Conservation (phyloP, 64 coral and sea anemone genomes). For the Exaiptasia diaphana region DNA sequence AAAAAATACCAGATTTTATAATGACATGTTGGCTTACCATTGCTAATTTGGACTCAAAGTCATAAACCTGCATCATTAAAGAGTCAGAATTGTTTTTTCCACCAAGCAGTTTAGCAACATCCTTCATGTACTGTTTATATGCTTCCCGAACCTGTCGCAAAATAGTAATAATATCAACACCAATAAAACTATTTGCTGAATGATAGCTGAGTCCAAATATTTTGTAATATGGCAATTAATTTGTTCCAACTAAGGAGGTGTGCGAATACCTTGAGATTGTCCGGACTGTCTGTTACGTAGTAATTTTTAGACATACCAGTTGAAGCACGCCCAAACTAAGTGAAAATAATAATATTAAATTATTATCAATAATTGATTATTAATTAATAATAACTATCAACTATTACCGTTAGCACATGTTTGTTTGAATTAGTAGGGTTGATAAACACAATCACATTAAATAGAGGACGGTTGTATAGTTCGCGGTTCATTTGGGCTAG, state of each 20-base stretch:
- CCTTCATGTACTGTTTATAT: slow-evolving; percentile 56
- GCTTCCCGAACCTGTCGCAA: slow-evolving; percentile 28
- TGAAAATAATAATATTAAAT: neutral
- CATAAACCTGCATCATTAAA: slow-evolving; percentile 56
- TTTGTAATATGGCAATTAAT: too few species aligned
- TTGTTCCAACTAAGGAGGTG: neutral
- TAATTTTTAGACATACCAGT: slow-evolving; percentile 34
- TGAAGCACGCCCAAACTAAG: neutral
- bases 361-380: too few species aligned
- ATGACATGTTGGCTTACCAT: too few species aligned
- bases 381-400: neutral
- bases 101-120: slow-evolving; percentile 28
- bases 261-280: neutral
- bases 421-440: slow-evolving; percentile 44
- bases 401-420: slow-evolving; percentile 45
- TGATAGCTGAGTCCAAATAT: too few species aligned
- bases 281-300: neutral
- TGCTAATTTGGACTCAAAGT: slow-evolving; percentile 14
- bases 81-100: slow-evolving; percentile 3
- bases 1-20: too few species aligned
- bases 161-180: too few species aligned
- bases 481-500: slow-evolving; percentile 61
- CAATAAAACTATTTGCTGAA: too few species aligned
- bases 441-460: slow-evolving; percentile 38
- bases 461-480: slow-evolving; percentile 42